phyloP scores from a whole-genome alignment of 2,888 invertebrate species.

The Coelopa pilipes region DNA sequence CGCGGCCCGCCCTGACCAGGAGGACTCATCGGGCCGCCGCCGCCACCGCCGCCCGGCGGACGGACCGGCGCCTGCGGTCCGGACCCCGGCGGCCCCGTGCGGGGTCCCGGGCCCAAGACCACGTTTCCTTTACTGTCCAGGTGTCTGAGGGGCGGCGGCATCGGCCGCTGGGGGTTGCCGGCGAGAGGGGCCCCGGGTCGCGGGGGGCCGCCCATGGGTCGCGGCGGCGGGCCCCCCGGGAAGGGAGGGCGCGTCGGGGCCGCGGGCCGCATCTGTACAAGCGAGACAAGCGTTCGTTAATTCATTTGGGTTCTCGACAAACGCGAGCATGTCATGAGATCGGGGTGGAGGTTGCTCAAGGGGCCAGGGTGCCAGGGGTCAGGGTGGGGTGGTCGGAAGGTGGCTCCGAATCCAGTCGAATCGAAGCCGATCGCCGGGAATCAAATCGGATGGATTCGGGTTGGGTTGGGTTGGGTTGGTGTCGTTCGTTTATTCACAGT shows the following conservation, averaged over 20 bases:
- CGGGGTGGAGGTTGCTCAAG: no score
- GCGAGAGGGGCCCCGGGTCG: slow-evolving; percentile 55
- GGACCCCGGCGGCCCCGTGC: slow-evolving; percentile 47
- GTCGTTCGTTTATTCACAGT: slow-evolving; percentile 30
- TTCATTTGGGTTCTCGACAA: background rate
- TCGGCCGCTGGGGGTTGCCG: slow-evolving; percentile 51
- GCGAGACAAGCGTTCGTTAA: background rate
- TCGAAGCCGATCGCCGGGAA: background rate
- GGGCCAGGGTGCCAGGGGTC: no score
- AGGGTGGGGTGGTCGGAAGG: slow-evolving; percentile 2
- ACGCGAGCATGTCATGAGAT: background rate
- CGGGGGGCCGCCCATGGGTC: slow-evolving; percentile 56
- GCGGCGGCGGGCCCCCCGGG: slow-evolving; percentile 56
- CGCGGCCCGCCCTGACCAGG: slow-evolving; percentile 59
- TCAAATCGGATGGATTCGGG: no score
- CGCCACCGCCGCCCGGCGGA: slow-evolving; percentile 44
- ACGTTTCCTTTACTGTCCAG: slow-evolving; percentile 68
- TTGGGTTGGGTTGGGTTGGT: background rate
- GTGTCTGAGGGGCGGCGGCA: slow-evolving; percentile 63
- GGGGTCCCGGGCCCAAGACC: slow-evolving; percentile 52
- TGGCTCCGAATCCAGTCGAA: no score
- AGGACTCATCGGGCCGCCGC: slow-evolving; percentile 56
- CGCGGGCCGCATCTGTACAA: slow-evolving; percentile 58
- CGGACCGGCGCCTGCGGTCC: slow-evolving; percentile 53
- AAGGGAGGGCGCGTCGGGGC: slow-evolving; percentile 56